Percentiles rank a stretch among this genome's conserved stretches.
Conservation (phyloP, 1,140 invertebrate species). For the Heliconius eleuchia region DNA sequence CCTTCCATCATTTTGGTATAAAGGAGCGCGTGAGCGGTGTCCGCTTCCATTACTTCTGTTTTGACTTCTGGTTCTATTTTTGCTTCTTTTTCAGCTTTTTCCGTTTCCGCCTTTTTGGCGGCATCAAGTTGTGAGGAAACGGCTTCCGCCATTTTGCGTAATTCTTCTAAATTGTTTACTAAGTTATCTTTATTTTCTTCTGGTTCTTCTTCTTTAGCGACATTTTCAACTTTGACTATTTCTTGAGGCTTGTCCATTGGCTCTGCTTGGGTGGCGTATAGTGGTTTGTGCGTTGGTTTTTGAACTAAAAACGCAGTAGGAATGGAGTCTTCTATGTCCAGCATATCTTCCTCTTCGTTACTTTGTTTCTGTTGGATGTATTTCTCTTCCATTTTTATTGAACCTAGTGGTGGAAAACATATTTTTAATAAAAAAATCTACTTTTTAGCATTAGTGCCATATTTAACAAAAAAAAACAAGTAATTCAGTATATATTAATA, state of each 20-base stretch:
- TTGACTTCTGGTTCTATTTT: slow-evolving; percentile 79
- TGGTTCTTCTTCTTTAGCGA: slow-evolving; percentile 55
- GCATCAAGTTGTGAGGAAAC: slow-evolving; percentile 78
- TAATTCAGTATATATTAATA: too few species aligned
- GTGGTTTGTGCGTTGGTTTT: slow-evolving; percentile 74
- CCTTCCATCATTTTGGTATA: slow-evolving; percentile 74
- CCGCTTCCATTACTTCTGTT: slow-evolving; percentile 76
- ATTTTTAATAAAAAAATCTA: not conserved
- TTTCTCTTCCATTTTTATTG: slow-evolving; percentile 81
- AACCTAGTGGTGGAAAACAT: slow-evolving; percentile 51
- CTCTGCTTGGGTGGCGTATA: slow-evolving; percentile 66
- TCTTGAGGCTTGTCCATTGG: slow-evolving; percentile 70
- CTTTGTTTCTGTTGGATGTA: slow-evolving; percentile 77
- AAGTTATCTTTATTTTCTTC: slow-evolving; percentile 68
- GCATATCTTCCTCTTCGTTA: slow-evolving; percentile 73
- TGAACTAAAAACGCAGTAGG: slow-evolving; percentile 80
- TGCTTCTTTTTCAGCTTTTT: slow-evolving; percentile 80
- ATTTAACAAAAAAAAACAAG: too few species aligned
- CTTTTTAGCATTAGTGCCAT: too few species aligned
- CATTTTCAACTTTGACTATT: slow-evolving; percentile 71
- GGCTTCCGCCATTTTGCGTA: slow-evolving; percentile 82
- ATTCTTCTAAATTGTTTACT: slow-evolving; percentile 80
- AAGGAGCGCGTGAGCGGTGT: slow-evolving; percentile 59
- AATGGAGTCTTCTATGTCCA: slow-evolving; percentile 81
- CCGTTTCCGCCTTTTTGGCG: slow-evolving; percentile 77